Base-by-base conservation (phyloP, 2,888 invertebrate genomes). In the Ochropleura plecta region DNA sequence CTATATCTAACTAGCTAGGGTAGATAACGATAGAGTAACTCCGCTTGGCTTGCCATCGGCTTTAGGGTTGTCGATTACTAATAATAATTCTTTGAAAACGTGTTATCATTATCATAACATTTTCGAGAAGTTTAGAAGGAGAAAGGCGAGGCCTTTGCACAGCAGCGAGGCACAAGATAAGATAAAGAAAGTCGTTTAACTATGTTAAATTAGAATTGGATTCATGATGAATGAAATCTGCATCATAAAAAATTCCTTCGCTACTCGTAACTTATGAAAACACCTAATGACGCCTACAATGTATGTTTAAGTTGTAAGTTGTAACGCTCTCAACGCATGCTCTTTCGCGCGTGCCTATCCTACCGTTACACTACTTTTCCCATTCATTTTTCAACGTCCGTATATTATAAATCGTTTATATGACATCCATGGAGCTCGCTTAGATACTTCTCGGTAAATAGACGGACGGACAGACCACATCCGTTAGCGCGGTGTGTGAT, bases 381-480 rank as follows among this genome's bases (percentile, higher is more conserved):
- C 86, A 88, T 82, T 86, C 80, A 82, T 82, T 84, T 84, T 82
- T 84, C 81, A 80, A 76, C 73, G 83, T 79, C 74, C 74, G 82
- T 84, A 60, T 83, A 84, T 88, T 88, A 88, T 89, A 90, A 88
- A 89, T 89, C 84, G 86, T 88, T 85, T 85, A 88, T 86, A 88
- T 86, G 88, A 89, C 88, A 87, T 83, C 84, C 84, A 87, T 87
- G 85, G 76, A 73, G 72, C 83, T 78, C 78, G 86, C 79, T 81
- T 87, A 84, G 84, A 88, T 89, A 89, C 87, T 88, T 81, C 79
- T 85, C 82, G 83, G 90, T 88, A 89, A 89, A 91, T 89, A 88
- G 89, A 88, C 88, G 87, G 86, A 87, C 88, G 86, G 88, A 87
- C 89, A 84, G 89, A 90, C 91, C 91, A 90, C 93, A 94, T 94